These are phyloP conservation scores for Tetramorium simillimum DNA, from an alignment of 1,140 invertebrate species.

Conservation along the genomic window DNA sequence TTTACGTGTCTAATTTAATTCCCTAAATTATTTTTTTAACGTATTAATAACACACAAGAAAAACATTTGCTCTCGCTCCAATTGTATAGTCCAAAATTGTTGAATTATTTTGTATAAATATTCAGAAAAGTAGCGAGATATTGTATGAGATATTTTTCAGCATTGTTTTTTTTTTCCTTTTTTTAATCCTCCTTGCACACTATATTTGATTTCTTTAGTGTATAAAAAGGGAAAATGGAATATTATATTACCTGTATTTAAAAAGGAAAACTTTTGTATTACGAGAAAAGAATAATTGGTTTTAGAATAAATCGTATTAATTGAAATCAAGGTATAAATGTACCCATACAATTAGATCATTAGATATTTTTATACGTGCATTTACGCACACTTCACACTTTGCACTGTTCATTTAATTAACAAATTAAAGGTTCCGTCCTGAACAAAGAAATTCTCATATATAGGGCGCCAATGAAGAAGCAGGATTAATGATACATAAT, in stretches of 20 bases:
- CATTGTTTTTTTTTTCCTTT: neutral
- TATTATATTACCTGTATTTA: slow-evolving; percentile 63
- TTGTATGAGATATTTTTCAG: neutral
- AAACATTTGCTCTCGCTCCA: slow-evolving; percentile 1
- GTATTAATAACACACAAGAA: slow-evolving; percentile 55
- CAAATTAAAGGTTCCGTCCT: neutral
- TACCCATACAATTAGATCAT: neutral
- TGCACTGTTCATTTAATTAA: neutral
- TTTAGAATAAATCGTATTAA: slow-evolving; percentile 69
- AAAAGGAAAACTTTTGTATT: slow-evolving; percentile 71
- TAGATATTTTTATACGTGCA: neutral
- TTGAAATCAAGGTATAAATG: slow-evolving; percentile 21
- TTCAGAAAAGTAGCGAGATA: neutral
- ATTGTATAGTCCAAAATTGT: slow-evolving; percentile 23
- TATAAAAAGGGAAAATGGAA: slow-evolving; percentile 51
- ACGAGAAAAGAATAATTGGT: slow-evolving; percentile 62
- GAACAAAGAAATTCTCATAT: neutral
- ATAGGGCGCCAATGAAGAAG: slow-evolving; percentile 5
- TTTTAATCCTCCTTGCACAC: slow-evolving; percentile 38
- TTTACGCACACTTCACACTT: neutral
- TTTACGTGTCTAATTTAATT: slow-evolving; percentile 69
- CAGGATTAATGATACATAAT: slow-evolving; percentile 79
- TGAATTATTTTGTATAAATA: neutral
- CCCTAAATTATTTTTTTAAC: slow-evolving; percentile 77
- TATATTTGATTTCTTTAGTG: slow-evolving; percentile 51